A percentile compares a stretch with the other conserved stretches of the same genome.
phyloP scores from a whole-genome alignment of 2,797 vertebrate species.

The Ambastaia sidthimunki region DNA sequence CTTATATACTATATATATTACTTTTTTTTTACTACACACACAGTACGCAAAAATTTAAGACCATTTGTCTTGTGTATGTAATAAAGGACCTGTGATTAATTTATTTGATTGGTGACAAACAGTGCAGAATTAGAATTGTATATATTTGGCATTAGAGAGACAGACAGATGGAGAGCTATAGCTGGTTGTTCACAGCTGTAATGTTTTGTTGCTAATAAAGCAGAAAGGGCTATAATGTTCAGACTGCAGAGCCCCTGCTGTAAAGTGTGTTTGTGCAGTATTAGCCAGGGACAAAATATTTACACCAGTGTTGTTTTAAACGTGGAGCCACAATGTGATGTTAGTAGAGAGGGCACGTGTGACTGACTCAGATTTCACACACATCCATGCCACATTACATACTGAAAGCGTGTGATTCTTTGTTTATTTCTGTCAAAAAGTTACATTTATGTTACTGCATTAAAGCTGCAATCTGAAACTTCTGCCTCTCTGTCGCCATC shows the following conservation, averaged over 20 bases:
- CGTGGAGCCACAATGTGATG: constrained; percentile 35
- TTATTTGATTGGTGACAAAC: background rate
- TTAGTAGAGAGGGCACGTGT: constrained; percentile 32
- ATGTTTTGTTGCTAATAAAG: background rate
- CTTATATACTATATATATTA: too few relatives aligned
- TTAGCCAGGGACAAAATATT: constrained; percentile 57
- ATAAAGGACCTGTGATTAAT: background rate
- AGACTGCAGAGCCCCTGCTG: constrained; percentile 28
- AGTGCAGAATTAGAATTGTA: background rate
- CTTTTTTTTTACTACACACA: too few relatives aligned
- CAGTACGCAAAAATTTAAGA: too few relatives aligned
- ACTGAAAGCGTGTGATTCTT: background rate
- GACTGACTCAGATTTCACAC: constrained; percentile 24
- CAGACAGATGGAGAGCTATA: background rate
- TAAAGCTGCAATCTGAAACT: too few relatives aligned
- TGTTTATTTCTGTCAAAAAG: background rate
- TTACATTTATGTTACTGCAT: background rate
- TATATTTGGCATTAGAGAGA: background rate
- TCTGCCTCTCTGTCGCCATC: too few relatives aligned
- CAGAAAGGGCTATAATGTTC: constrained; percentile 8
- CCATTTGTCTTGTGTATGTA: too few relatives aligned
- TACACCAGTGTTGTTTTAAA: constrained; percentile 52
- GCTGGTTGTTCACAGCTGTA: constrained; percentile 3
- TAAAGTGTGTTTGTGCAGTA: constrained; percentile 53
- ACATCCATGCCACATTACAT: background rate